These are phyloP conservation scores for Nymphalis c-album DNA, from an alignment of 2,888 invertebrate genomes.

Conservation along the genomic window DNA sequence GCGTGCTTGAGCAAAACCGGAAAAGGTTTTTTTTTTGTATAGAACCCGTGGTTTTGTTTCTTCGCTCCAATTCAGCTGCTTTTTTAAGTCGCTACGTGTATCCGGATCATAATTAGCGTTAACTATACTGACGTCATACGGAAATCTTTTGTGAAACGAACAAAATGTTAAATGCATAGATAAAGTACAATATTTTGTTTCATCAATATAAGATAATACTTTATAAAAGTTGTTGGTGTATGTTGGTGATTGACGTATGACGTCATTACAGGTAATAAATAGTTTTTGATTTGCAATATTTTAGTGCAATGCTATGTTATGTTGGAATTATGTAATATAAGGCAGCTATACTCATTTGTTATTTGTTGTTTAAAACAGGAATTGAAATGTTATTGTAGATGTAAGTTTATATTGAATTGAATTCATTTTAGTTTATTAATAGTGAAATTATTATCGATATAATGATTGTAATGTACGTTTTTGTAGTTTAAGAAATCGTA, in stretches of 20 bases:
- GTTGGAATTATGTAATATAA: neutral
- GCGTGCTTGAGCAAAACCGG: too few species aligned
- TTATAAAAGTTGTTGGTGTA: neutral
- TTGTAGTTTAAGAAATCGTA: neutral
- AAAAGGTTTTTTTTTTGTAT: too few species aligned
- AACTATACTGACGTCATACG: too few species aligned
- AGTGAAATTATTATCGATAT: too few species aligned
- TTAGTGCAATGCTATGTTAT: conserved; percentile 12
- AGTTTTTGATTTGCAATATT: neutral
- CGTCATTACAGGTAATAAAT: neutral
- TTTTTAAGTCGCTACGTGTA: too few species aligned
- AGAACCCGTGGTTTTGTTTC: too few species aligned
- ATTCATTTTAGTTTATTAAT: conserved; percentile 1
- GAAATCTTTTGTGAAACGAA: too few species aligned
- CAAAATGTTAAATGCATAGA: too few species aligned
- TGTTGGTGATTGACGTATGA: too few species aligned
- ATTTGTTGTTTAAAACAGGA: conserved; percentile 2
- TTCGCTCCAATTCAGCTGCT: too few species aligned
- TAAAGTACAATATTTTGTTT: neutral
- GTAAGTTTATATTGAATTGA: neutral
- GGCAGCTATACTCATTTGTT: conserved; percentile 14
- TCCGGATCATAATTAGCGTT: too few species aligned
- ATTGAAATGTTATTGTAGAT: neutral
- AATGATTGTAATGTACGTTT: neutral
- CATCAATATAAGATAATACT: neutral